These are phyloP conservation scores for Ptilodon capucinus DNA, from an alignment of 2,888 invertebrate genomes.

Conservation along the genomic window DNA sequence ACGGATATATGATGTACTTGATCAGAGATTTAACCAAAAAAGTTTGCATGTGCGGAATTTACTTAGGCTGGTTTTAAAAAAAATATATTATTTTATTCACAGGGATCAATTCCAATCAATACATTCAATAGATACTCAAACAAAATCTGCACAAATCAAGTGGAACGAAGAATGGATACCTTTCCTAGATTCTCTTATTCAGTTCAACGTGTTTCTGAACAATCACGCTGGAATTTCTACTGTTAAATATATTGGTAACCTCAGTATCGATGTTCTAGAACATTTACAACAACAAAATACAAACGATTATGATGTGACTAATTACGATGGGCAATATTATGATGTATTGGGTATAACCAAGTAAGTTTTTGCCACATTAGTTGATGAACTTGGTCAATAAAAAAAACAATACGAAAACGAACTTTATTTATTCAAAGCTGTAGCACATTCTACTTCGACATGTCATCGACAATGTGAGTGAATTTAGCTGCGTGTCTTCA, in stretches of 20 bases:
- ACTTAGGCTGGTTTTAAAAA: no score
- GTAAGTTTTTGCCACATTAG: constrained; percentile 24
- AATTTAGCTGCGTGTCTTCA: no score
- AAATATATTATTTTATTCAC: no score
- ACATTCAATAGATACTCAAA: constrained; percentile 22
- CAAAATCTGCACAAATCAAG: constrained; percentile 28
- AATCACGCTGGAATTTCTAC: constrained; percentile 34
- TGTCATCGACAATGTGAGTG: no score
- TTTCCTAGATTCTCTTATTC: constrained; percentile 45
- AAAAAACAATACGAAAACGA: no score
- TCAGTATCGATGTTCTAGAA: constrained; percentile 30
- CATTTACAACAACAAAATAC: constrained; percentile 13
- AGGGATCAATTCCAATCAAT: constrained; percentile 32
- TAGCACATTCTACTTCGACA: no score
- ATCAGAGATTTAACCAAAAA: no score
- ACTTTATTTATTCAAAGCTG: no score
- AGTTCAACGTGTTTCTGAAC: constrained; percentile 30
- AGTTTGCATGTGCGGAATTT: no score
- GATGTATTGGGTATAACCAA: constrained; percentile 18
- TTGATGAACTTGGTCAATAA: no score
- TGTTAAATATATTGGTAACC: constrained; percentile 37
- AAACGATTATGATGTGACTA: constrained; percentile 15
- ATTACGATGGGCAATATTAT: constrained; percentile 17
- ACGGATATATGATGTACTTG: no score
- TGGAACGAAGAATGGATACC: constrained; percentile 42